Conservation (phyloP, 2,113 vertebrate species). For the Myodes glareolus region DNA sequence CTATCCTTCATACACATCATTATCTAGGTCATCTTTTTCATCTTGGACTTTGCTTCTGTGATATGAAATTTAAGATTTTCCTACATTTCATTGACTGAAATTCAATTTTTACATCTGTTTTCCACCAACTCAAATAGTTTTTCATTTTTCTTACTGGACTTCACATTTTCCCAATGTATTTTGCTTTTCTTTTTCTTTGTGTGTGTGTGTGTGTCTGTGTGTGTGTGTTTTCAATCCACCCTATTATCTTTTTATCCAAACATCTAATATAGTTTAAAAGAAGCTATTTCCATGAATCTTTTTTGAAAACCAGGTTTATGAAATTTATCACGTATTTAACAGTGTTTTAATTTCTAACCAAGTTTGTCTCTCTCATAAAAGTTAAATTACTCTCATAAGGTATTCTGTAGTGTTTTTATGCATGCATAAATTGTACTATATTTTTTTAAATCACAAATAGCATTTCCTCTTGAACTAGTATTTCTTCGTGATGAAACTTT, state of each 20-base stretch:
- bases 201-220: background rate
- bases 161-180: background rate
- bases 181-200: background rate
- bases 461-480: background rate
- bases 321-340: background rate
- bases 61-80: background rate
- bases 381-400: background rate
- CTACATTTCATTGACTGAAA: background rate
- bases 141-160: constrained; percentile 31
- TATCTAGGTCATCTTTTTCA: constrained; percentile 45
- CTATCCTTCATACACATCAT: constrained; percentile 14
- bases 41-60: constrained; percentile 34
- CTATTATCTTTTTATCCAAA: background rate
- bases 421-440: background rate
- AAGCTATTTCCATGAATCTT: background rate
- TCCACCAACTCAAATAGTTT: background rate
- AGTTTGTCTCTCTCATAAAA: background rate
- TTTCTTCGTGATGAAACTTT: background rate
- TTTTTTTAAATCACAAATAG: background rate
- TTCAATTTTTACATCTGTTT: background rate
- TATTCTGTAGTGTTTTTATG: background rate
- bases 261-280: background rate
- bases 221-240: background rate
- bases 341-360: background rate
- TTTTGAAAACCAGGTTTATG: background rate